Conservation (phyloP, 2,888 invertebrate genomes). For the Pheosia gnoma region DNA sequence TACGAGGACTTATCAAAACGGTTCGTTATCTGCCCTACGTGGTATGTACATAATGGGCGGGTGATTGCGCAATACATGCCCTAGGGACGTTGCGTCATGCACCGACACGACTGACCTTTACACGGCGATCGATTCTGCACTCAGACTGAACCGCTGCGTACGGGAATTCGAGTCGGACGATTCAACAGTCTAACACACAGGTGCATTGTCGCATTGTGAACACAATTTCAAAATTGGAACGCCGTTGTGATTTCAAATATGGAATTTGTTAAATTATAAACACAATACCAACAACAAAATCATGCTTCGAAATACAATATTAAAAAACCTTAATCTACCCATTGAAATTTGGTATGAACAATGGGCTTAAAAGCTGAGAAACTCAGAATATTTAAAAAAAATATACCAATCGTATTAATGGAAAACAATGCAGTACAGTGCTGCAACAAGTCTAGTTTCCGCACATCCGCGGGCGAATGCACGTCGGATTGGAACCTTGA, state of each 20-base stretch:
- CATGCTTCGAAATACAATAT: not conserved
- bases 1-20: constrained; percentile 3
- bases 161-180: not conserved
- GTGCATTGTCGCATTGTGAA: not conserved
- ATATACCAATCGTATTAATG: not conserved
- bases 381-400: not conserved
- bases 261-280: too few species aligned
- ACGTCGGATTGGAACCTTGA: constrained; percentile 78
- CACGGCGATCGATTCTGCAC: constrained; percentile 67
- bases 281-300: too few species aligned
- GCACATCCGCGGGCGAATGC: constrained; percentile 80
- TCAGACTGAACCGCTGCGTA: constrained; percentile 20
- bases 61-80: constrained; percentile 68
- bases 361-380: too few species aligned
- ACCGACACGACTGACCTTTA: constrained; percentile 75
- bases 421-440: constrained; percentile 22
- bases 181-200: not conserved
- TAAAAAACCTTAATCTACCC: too few species aligned
- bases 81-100: constrained; percentile 73
- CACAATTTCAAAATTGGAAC: not conserved
- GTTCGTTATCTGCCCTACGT: constrained; percentile 19
- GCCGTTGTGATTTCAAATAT: not conserved
- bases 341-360: too few species aligned
- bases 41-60: constrained; percentile 50
- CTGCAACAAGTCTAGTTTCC: constrained; percentile 65